Evolutionary conservation across 1,140 invertebrate genomes (phyloP).

Genomic region (Prorops nasuta): DNA sequence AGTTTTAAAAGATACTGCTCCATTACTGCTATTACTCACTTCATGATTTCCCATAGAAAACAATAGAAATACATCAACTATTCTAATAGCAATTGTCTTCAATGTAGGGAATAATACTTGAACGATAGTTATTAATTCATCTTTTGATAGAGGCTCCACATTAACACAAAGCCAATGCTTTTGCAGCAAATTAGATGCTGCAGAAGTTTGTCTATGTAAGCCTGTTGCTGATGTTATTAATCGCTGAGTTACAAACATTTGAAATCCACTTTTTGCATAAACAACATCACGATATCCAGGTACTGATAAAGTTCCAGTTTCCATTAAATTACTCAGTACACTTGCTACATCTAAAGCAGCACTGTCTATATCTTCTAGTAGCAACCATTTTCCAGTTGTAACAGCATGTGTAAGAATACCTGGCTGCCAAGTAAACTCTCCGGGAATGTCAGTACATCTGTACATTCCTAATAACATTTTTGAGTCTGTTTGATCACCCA

Average conservation of each 20-base stretch:
- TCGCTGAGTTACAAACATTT: constrained; percentile 87
- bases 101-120: constrained; percentile 70
- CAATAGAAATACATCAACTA: constrained; percentile 82
- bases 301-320: constrained; percentile 78
- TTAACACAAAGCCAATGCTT: constrained; percentile 82
- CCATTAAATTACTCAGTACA: constrained; percentile 80
- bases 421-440: constrained; percentile 95
- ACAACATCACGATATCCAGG: constrained; percentile 84
- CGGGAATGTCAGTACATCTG: constrained; percentile 92
- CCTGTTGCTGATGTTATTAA: constrained; percentile 59
- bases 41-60: constrained; percentile 72
- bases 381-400: constrained; percentile 83
- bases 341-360: constrained; percentile 91
- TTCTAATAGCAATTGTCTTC: constrained; percentile 70
- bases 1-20: constrained; percentile 50
- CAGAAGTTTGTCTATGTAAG: constrained; percentile 66
- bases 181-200: constrained; percentile 66
- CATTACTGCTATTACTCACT: constrained; percentile 23
- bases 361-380: constrained; percentile 95
- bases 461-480: constrained; percentile 94
- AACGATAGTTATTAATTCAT: constrained; percentile 72
- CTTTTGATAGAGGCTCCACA: constrained; percentile 73
- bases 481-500: constrained; percentile 97
- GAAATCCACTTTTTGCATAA: constrained; percentile 78
- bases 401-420: constrained; percentile 89